Base-by-base conservation (phyloP, 1,140 invertebrate genomes). In the Diachasmimorpha longicaudata region DNA sequence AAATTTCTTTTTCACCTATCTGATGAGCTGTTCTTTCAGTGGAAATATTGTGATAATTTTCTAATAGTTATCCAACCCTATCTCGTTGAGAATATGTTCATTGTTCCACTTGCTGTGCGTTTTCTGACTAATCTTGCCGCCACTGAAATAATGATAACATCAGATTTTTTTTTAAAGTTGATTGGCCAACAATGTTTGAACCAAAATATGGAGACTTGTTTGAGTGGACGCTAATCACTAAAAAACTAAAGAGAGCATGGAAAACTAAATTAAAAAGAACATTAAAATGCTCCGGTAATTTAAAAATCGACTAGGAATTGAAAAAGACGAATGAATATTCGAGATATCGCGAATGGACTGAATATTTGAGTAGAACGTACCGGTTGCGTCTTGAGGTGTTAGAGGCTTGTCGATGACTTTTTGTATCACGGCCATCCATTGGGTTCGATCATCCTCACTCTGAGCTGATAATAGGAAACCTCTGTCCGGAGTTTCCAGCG, bases 381-480 rank as follows among this genome's bases (percentile, higher is more conserved):
- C 91, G 80, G 92, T 92, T 72, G 91, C 93, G 84, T 97, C 95
- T 86, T 96, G 94, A 16, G 93, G 93, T 0, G 95, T 95, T 14
- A 96, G 88, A 1, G 93, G 94, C 78, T 92, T 90, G 36, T 94
- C 93, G 21, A 96, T 90, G n/a, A 96, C 93, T 80, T 91, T 90
- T 80, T 95, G 92, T 63, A 97, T 91, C 23, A 93, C 92, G 13
- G 91, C 89, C 39, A 97, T 94, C 96, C 96, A 98, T 68, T 93
- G 90, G 75, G 93, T 92, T 81, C 95, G 87, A 76, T 97, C 95
- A 16, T 93, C 92, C 74, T 94, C 93, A 0, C 91, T 93, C 76
- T 93, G 91, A 11, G 95, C 94, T n/a, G 94, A 94, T n/a, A 98
- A 89, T 76, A 95, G 92, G 86, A 93, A 98, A 55, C 91, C 93